Base-by-base conservation (phyloP, 2,113 vertebrate genomes). In the Hylia prasina region DNA sequence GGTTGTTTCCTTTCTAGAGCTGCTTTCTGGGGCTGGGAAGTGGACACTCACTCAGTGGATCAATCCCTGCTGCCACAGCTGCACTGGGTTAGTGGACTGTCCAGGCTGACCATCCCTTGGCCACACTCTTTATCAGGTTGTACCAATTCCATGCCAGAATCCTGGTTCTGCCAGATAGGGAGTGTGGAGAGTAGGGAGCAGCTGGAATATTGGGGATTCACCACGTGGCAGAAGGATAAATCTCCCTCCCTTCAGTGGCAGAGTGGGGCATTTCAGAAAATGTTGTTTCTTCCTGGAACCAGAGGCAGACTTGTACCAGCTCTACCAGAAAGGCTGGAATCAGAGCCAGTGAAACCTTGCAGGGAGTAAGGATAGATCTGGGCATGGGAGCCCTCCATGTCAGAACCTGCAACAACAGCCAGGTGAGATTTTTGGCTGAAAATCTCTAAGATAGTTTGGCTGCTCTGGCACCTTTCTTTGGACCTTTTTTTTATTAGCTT, bases 241-340 rank as follows among this genome's bases (percentile, higher is more conserved):
- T 8, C 5, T 61, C 6, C 4, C 1, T 64, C 3, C 1, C 4
- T 47, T 7, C 3, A 2, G 6, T n/a, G 12, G 4, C 1, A 23
- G 51, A 21, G 20, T 0, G 2, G 15, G 45, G 37, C 22, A 51
- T 5, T 15, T 27, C 10, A 45, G 33, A 39, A 51, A 45, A 15
- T 51, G 15, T 44, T 15, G 4, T 69, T 69, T 45, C 12, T 28
- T 28, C 39, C 23, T 35, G 61, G 39, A 84, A 54, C 33, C 27
- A 27, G 47, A 24, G 82, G 56, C 33, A 82, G 64, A 28, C 12
- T 76, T 37, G 19, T 37, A 5, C 9, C 7, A 68, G 6, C 9
- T 22, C 5, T 21, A 3, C 7, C 10, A 64, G 78, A 51, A 71
- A 57, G 31, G 37, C 40, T 94, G 63, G 19, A 40, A 18, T 7